A percentile compares a stretch with the other conserved stretches of the same genome.
Evolutionary conservation across 2,113 vertebrate genomes (phyloP).

Genomic region (Microcebus tavaratra): DNA sequence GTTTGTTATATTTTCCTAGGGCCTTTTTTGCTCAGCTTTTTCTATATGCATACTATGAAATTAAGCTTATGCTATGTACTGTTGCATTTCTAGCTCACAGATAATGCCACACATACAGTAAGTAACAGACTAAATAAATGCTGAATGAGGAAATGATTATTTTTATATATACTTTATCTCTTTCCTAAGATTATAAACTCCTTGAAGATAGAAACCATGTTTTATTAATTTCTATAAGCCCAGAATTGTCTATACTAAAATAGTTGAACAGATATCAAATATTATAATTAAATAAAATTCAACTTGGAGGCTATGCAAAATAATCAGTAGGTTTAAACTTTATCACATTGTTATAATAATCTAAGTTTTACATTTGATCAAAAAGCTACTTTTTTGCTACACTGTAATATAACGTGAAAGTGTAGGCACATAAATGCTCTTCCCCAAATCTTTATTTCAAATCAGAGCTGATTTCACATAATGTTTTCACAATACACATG

Average conservation of each 20-base stretch:
- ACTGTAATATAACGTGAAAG: background rate
- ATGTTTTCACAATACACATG: conserved; percentile 18
- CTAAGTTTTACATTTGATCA: background rate
- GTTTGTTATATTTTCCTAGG: background rate
- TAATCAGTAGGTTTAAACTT: conserved; percentile 21
- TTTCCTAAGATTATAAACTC: conserved; percentile 1
- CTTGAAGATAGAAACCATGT: background rate
- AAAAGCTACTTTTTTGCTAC: conserved; percentile 33
- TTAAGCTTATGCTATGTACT: background rate
- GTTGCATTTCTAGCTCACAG: background rate
- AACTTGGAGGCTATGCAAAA: background rate
- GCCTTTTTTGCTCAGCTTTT: background rate
- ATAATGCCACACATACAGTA: background rate
- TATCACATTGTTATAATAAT: background rate
- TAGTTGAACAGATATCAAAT: background rate
- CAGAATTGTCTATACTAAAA: background rate
- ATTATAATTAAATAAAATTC: conserved; percentile 41
- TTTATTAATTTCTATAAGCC: background rate
- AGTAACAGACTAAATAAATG: background rate
- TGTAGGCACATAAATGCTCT: background rate
- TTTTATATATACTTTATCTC: background rate
- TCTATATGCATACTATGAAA: background rate
- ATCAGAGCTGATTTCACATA: conserved; percentile 28
- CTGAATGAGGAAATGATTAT: background rate
- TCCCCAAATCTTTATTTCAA: conserved; percentile 36